Conservation (phyloP, 30 jellyfish, hydroid and myxozoan genomes). For the Catostylus mosaicus region DNA sequence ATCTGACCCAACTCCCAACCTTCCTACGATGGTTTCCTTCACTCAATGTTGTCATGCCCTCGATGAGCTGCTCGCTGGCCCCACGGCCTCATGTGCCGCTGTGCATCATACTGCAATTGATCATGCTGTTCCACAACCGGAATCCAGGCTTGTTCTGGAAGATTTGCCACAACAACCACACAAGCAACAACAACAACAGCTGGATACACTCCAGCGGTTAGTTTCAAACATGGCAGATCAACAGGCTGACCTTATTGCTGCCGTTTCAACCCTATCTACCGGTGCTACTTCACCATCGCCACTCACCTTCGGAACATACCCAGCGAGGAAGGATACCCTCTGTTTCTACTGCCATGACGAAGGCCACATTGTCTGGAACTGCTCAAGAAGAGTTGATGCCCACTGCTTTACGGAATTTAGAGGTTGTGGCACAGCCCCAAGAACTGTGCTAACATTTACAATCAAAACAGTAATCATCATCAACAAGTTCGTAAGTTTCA, state of each 20-base stretch:
- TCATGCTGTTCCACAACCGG: not conserved
- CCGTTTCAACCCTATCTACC: slow-evolving; percentile 18
- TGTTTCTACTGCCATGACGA: slow-evolving; percentile 28
- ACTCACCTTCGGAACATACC: not conserved
- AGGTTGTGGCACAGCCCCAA: slow-evolving; percentile 34
- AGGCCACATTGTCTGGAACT: slow-evolving; percentile 26
- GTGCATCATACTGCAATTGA: not conserved
- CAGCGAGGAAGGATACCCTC: not conserved
- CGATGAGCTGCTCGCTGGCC: slow-evolving; percentile 26
- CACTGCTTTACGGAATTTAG: not conserved
- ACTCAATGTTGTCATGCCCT: slow-evolving; percentile 49
- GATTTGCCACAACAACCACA: too few species aligned
- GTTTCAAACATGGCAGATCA: slow-evolving; percentile 32
- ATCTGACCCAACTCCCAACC: slow-evolving; percentile 51
- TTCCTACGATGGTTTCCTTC: slow-evolving; percentile 32
- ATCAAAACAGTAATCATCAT: not conserved
- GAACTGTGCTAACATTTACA: slow-evolving; percentile 12
- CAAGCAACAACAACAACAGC: not conserved
- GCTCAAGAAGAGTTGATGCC: not conserved
- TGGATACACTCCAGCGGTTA: slow-evolving; percentile 15
- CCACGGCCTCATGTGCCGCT: slow-evolving; percentile 44
- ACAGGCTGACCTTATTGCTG: slow-evolving; percentile 23
- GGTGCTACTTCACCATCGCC: slow-evolving; percentile 21
- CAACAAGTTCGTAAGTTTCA: slow-evolving; percentile 1
- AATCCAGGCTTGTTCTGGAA: too few species aligned